Evolutionary conservation across 2,888 invertebrate species (phyloP), one percentile per base, ranked within the genome.

Genomic region (Odontocerum albicorne): DNA sequence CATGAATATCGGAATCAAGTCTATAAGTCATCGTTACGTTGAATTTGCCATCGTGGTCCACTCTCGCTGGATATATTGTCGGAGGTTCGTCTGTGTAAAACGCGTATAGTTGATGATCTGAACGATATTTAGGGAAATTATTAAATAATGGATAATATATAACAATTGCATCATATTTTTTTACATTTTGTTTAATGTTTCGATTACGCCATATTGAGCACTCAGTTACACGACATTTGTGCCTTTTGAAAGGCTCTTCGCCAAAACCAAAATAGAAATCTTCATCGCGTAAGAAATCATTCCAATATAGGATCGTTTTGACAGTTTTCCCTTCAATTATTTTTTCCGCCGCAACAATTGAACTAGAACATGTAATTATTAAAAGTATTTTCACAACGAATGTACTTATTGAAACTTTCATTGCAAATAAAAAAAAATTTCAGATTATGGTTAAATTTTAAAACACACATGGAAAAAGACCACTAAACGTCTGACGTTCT

Each of bases 1-100:
- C 74, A 1, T 67, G 36, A 15, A 80, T 64, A 61, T 80, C 80
- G 53, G 80, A 80, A 60, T 74, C 77, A 55, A 75, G 61, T 55
- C 80, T 70, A 64, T 82, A 81, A 1, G 76, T 79, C 77, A 82
- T 80, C 1, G 82, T 82, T 55, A 75, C 65, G 63, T 83, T 83
- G 61, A 77, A 85, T 52, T 82, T 79, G 22, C 69, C 62, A 4
- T 66, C 63, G 39, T 71, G 70, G 40, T 62, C 58, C 7, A 58
- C 56, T 1, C 52, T 10, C 20, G 60, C 38, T 3, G 49, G 17
- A 1, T 66, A 56, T 51, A 70, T 65, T 1, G 55, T 58, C n/a
- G 74, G 72, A 12, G 74, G 69, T 62, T 82, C 82, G 63, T 77
- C 66, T 32, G 72, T 65, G 1, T 73, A 71, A 59, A 75, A 81